Base-by-base conservation (phyloP, 2,888 invertebrate species). In the Podabrus alpinus region DNA sequence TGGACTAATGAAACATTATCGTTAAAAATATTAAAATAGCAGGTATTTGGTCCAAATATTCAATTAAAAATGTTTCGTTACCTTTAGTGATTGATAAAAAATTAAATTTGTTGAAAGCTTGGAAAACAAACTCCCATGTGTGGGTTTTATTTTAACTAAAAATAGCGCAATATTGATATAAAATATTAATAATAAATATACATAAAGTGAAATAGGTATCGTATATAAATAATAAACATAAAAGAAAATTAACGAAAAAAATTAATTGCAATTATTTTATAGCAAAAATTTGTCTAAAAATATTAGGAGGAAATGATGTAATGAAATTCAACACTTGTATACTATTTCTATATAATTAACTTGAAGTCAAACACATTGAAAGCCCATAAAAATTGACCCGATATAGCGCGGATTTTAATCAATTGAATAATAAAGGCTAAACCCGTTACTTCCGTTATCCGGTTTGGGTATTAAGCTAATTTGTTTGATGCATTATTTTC, bases 1-100 rank as follows among this genome's bases (percentile, higher is more conserved):
- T 69, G 81, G 79, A 81, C 72, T 70, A 72, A 72, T 77, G 80
- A 80, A 80, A 80, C 79, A 80, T 76, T 80, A 80, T 78, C 79
- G 79, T 79, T 67, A 78, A 79, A 77, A 45, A 45, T 45, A 45
- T 45, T 45, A 45, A 45, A 45, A 45, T 45, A 45, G n/a, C 45
- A 45, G 45, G 72, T 74, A 59, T 69, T 45, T 71, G 71, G 13
- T 73, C 74, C 59, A 66, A 74, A 74, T 77, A 72, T 77, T 77
- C 66, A 60, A 66, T 67, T 62, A 77, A 69, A 73, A 68, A 71
- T 76, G 76, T 59, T 67, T 4, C 19, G 4, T 4, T 7, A 24
- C 24, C 45, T 45, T 45, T 45, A n/a, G 45, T 45, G 45, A 45
- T 45, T 45, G 45, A 45, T n/a, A 45, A 45, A 7, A n/a, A 11